phyloP scores from a whole-genome alignment of 2,888 invertebrate genomes.

The Ernsta delagoae region DNA sequence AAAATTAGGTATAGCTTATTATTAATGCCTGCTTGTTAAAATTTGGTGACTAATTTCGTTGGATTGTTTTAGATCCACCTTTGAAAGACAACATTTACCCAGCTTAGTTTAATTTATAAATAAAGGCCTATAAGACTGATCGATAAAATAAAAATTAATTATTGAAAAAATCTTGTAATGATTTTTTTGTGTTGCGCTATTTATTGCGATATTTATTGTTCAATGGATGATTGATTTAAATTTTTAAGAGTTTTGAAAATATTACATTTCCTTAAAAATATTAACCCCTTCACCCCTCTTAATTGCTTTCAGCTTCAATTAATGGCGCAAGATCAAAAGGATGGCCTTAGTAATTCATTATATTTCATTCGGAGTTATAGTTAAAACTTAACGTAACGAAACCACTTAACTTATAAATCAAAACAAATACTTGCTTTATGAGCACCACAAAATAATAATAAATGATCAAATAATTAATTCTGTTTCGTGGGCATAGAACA shows the following conservation, averaged over 20 bases:
- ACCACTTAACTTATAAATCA: neutral
- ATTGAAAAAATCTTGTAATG: neutral
- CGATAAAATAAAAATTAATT: no score
- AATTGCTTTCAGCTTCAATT: conserved; percentile 11
- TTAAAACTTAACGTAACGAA: neutral
- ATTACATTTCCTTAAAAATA: neutral
- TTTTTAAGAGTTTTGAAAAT: neutral
- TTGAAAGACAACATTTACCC: no score
- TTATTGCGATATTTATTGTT: neutral
- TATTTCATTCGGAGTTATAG: neutral
- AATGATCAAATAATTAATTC: no score
- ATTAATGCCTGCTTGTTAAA: no score
- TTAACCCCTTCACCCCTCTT: neutral
- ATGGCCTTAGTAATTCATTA: neutral
- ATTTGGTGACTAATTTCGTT: no score
- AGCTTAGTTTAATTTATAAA: no score
- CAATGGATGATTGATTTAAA: neutral
- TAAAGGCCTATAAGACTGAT: no score
- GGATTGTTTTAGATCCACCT: no score
- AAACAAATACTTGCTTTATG: neutral
- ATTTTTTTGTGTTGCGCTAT: neutral
- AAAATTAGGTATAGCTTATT: no score
- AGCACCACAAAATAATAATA: neutral
- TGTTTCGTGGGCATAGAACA: no score
- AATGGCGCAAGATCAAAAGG: conserved; percentile 3